Base-by-base conservation (phyloP, 1,140 invertebrate species). In the Caenorhabditis latens region DNA sequence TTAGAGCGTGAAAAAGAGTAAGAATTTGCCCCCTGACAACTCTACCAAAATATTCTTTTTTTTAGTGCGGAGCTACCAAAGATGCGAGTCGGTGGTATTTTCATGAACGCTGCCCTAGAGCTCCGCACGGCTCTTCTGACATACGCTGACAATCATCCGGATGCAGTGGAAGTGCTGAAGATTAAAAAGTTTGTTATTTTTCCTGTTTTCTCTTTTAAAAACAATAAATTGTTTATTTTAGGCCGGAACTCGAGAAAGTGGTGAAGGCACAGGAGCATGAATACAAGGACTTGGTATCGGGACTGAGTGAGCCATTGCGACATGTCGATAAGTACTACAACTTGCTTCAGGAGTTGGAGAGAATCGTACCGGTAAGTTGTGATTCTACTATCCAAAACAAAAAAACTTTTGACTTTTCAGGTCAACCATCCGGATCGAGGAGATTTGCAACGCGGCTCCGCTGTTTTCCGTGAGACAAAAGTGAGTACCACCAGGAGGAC, bases 401-500 rank as follows among this genome's bases (percentile, higher is more conserved):
- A 7, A 5, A 32, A 7, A n/a, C 11, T 32, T 32, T 9, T 32
- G n/a, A 32, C 32, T 63, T 79, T 79, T 16, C 71, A 79, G 71
- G 71, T 13, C 11, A 79, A 79, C n/a, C 71, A 79, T 14, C 71
- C 46, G n/a, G 71, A 79, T 42, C 43, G 71, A 11, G 71, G 71
- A 24, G 71, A 79, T 50, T 79, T 79, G 24, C 71, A 79, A 79
- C 43, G 71, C 11, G 71, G 71, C 19, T 16, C 71, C 8, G 71
- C 71, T 24, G 71, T 79, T 79, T 79, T 79, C 40, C 71, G 71
- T 24, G 71, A 79, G n/a, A 79, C 71, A 16, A 79, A 79, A 40
- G 71, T 79, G 65, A 42, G 61, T 32, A n/a, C n/a, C 14, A 58
- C n/a, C n/a, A n/a, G n/a, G n/a, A n/a, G n/a, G n/a, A n/a, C n/a